Base-by-base conservation (phyloP, 2,113 vertebrate genomes). In the Leucoraja erinaceus region DNA sequence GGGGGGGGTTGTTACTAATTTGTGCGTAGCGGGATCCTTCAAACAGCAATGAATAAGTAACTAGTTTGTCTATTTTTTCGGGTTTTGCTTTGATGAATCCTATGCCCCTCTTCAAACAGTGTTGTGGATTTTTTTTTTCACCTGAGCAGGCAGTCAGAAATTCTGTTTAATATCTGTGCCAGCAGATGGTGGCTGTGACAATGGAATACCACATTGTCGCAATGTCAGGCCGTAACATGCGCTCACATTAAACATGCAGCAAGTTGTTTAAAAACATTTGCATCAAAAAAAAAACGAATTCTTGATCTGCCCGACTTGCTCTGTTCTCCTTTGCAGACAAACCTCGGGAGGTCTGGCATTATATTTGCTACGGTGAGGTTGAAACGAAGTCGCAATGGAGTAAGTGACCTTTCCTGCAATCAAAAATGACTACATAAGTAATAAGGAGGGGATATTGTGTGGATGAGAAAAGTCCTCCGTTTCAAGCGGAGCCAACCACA, bases 221-320 rank as follows among this genome's bases (percentile, higher is more conserved):
- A 63, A 31, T 63, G 28, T 86, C 83, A 63, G 56, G 83, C 25
- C 14, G n/a, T 11, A 86, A 61, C 28, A 63, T 86, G 56, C 9
- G 56, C n/a, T 31, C 59, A 86, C 14, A 63, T 84, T 61, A 61
- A 59, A 84, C n/a, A 56, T 84, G 5, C 1, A 18, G 59, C 61
- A 88, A 88, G 28, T 88, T 63, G 83, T 88, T 88, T 88, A 88
- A 63, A 88, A 88, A 88, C 28, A 31, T 88, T 88, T 88, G 5
- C 83, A 88, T 88, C 83, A 88, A 84, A 61, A 84, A 88, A 84
- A 61, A 84, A 47, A 7, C 56, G 11, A 61, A 28, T 63, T 86
- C 83, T 86, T 88, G 3, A 88, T 88, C 83, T 31, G 59, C 56
- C 61, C 31, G 83, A 88, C 28, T 63, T 63, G 61, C 16, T 63